Percentiles rank a stretch among this genome's conserved stretches.
phyloP scores from a whole-genome alignment of 1,140 invertebrate genomes.

The Aphaenogaster ashmeadi region DNA sequence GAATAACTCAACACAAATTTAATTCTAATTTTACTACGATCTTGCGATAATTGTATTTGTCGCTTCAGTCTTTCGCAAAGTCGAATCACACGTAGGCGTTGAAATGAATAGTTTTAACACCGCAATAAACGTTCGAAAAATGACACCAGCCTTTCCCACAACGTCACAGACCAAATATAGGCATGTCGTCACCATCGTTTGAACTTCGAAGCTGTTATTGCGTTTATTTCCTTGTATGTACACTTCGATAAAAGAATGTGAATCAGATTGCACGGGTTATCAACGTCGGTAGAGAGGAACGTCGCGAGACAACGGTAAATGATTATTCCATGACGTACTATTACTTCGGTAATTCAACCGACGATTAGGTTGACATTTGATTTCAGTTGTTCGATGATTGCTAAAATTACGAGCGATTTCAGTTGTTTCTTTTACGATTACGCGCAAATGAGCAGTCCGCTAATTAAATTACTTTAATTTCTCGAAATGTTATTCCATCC shows the following conservation, averaged over 20 bases:
- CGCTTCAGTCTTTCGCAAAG: not conserved
- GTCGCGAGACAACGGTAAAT: not conserved
- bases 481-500: not conserved
- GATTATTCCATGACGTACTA: not conserved
- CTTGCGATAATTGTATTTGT: not conserved
- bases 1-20: not conserved
- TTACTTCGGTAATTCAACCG: not conserved
- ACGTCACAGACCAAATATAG: conserved; percentile 67
- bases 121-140: conserved; percentile 17
- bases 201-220: conserved; percentile 63
- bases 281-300: conserved; percentile 8
- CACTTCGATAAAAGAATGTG: conserved; percentile 29
- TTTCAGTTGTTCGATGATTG: not conserved
- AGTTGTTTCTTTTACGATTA: not conserved
- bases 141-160: not conserved
- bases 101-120: conserved; percentile 18
- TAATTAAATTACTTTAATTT: not conserved
- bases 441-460: not conserved
- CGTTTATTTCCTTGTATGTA: conserved; percentile 34
- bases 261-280: conserved; percentile 18
- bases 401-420: not conserved
- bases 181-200: conserved; percentile 69
- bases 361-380: not conserved
- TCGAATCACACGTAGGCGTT: not conserved
- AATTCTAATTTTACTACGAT: not conserved